Base-by-base conservation (phyloP, 2,888 invertebrate genomes). In the Drosophila colorata region DNA sequence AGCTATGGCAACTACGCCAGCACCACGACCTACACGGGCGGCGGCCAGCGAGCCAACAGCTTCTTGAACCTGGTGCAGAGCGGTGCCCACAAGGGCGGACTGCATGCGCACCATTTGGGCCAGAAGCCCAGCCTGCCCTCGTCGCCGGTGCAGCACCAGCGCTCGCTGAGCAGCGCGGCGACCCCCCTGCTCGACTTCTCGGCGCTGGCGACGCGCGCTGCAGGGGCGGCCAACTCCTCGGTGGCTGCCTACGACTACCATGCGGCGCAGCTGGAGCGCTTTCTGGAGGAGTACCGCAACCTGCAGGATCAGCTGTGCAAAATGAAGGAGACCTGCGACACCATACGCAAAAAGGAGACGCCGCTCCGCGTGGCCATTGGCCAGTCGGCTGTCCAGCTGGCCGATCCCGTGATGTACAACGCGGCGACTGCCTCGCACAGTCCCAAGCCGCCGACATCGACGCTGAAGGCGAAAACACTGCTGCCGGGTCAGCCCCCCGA, bases 271-370 rank as follows among this genome's bases (percentile, higher is more conserved):
- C 92, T 96, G 70, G 96, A 96, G 87, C 94, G 95, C 59, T 96
- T 96, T 90, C 93, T 96, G 44, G 96, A 96, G 86, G 96, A 96
- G 89, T 96, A 96, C 89, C 94, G 96, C 78, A 95, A 94, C 80
- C 93, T 96, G 61, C 95, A 96, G 89, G 95, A 96, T 89, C 96
- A 96, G 90, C 92, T 96, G 72, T 95, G 95, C 64, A 95, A 95
- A 90, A 96, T 96, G 96, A 96, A 96, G 87, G 95, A 96, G 87
- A 95, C 95, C 20, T 95, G 96, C 88, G 96, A 96, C 78, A 95
- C 94, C 74, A 93, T 96, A 82, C 92, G 93, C 33, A 93, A 93
- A 56, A 93, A 92, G 75, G 92, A 92, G 71, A 86, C 89, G 7
- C 91, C 92, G 0, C 71, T 91, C 18, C 88, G 92, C 6, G 89